A percentile compares a stretch with the other conserved stretches of the same genome.
These are phyloP conservation scores for Operophtera brumata DNA, from an alignment of 2,888 invertebrate species.

Conservation along the genomic window DNA sequence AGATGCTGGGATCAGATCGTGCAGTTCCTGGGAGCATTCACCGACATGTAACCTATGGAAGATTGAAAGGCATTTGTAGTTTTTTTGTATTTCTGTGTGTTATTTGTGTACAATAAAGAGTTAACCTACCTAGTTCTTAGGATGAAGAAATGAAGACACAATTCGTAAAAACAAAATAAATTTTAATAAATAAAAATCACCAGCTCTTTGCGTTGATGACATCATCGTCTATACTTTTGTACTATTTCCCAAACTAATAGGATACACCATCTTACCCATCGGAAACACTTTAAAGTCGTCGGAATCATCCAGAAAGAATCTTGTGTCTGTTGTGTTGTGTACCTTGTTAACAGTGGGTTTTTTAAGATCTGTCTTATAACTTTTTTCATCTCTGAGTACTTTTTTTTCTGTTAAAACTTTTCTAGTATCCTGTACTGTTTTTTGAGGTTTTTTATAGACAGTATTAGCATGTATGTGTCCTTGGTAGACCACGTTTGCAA, in stretches of 20 bases:
- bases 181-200: background rate
- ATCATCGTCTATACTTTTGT: conserved; percentile 1
- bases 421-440: conserved; percentile 15
- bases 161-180: background rate
- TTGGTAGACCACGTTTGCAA: conserved; percentile 47
- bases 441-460: conserved; percentile 10
- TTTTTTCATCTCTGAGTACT: conserved; percentile 8
- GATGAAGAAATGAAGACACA: background rate
- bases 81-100: too few species aligned
- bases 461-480: conserved; percentile 49
- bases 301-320: conserved; percentile 49
- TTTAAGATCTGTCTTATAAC: background rate
- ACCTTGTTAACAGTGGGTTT: conserved; percentile 14
- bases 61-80: too few species aligned
- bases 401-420: conserved; percentile 1
- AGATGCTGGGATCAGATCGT: too few species aligned
- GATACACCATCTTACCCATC: background rate
- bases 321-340: conserved; percentile 17
- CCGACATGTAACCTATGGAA: too few species aligned
- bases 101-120: too few species aligned
- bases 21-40: too few species aligned
- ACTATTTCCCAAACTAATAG: background rate
- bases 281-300: conserved; percentile 37
- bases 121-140: too few species aligned
- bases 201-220: background rate